phyloP scores from a whole-genome alignment of 2,888 invertebrate genomes.

The Rhabditoides inermis region DNA sequence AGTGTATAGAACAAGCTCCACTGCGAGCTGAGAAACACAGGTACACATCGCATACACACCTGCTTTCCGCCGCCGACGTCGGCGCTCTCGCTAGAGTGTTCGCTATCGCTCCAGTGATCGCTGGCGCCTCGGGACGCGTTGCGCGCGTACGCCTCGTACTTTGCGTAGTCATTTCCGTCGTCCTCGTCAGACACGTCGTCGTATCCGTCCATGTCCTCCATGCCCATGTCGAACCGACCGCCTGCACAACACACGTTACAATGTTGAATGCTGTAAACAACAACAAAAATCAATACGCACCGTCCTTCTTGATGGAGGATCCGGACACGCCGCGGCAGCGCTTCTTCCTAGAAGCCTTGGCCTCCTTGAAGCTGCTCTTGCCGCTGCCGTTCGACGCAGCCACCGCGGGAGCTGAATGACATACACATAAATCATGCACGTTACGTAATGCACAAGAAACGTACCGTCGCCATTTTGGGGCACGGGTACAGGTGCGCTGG shows the following conservation, averaged over 20 bases:
- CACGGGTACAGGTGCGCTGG: too few species aligned
- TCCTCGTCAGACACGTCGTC: slow-evolving; percentile 13
- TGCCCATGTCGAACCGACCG: slow-evolving; percentile 13
- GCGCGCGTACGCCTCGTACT: background rate
- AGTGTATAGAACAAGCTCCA: too few species aligned
- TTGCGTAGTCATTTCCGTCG: background rate
- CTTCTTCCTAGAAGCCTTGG: slow-evolving; percentile 16
- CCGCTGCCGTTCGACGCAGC: slow-evolving; percentile 2
- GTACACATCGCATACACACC: too few species aligned
- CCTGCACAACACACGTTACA: slow-evolving; percentile 2
- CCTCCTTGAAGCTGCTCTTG: slow-evolving; percentile 5
- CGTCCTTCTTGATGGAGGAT: slow-evolving; percentile 18
- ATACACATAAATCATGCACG: too few species aligned
- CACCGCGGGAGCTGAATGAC: too few species aligned
- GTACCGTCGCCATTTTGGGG: too few species aligned
- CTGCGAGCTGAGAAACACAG: too few species aligned
- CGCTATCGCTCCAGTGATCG: too few species aligned
- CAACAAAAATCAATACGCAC: slow-evolving; percentile 3
- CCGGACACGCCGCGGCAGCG: slow-evolving; percentile 17
- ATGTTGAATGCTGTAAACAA: background rate
- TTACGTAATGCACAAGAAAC: too few species aligned
- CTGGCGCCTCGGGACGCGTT: background rate
- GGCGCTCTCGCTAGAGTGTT: too few species aligned
- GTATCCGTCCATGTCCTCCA: slow-evolving; percentile 11
- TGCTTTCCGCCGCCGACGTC: too few species aligned